Evolutionary conservation across 2,888 invertebrate genomes (phyloP).

Genomic region (Ochropleura plecta): DNA sequence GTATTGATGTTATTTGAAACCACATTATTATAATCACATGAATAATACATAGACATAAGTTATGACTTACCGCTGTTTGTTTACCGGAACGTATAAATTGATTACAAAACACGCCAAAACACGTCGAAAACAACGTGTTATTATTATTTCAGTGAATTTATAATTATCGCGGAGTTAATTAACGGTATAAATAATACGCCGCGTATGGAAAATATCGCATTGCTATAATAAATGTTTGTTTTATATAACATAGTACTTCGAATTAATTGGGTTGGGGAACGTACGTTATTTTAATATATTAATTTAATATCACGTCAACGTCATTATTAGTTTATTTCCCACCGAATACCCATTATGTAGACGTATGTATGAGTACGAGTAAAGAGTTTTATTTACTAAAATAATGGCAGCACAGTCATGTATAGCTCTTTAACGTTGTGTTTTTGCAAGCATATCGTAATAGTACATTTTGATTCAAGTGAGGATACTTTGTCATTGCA

Average conservation of each 20-base stretch:
- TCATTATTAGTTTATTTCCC: not conserved
- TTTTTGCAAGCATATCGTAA: constrained; percentile 2
- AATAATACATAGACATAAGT: constrained; percentile 38
- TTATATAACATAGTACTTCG: constrained; percentile 21
- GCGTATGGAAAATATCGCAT: constrained; percentile 41
- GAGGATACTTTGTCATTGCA: too few species aligned
- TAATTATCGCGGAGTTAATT: constrained; percentile 54
- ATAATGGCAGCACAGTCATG: not conserved
- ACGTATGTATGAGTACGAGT: not conserved
- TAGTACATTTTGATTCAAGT: not conserved
- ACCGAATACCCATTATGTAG: not conserved
- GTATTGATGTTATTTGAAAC: constrained; percentile 47
- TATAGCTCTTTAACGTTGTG: too few species aligned
- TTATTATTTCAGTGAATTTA: constrained; percentile 44
- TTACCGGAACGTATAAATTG: constrained; percentile 42
- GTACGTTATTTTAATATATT: constrained; percentile 35
- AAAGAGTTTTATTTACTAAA: not conserved
- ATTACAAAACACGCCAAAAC: constrained; percentile 52
- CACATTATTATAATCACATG: constrained; percentile 41
- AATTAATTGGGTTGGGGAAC: constrained; percentile 50
- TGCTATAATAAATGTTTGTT: constrained; percentile 27
- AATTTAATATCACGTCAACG: constrained; percentile 19
- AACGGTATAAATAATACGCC: constrained; percentile 47
- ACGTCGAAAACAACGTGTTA: constrained; percentile 41
- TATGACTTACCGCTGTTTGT: constrained; percentile 14